These are phyloP conservation scores for Salvelinus namaycush DNA, from an alignment of 2,113 vertebrate species.

Conservation along the genomic window DNA sequence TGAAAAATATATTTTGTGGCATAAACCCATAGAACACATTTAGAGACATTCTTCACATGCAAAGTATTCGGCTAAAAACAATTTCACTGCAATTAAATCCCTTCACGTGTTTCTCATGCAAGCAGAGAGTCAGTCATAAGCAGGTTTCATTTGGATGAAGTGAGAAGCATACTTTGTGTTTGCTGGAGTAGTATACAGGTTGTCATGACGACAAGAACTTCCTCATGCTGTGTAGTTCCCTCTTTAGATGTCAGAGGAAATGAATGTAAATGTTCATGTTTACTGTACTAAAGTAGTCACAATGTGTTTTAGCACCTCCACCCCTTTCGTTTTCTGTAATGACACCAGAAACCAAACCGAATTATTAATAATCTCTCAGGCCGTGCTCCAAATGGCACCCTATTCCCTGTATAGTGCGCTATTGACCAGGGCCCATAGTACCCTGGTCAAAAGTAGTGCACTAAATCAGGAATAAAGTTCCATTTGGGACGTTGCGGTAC, in stretches of 20 bases:
- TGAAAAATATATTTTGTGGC: not conserved
- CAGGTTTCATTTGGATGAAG: not conserved
- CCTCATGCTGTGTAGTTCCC: not conserved
- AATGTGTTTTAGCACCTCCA: not conserved
- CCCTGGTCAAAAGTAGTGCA: too few species aligned
- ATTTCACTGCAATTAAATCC: not conserved
- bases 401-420: too few species aligned
- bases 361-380: not conserved
- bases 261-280: not conserved
- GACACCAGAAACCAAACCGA: not conserved
- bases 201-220: not conserved
- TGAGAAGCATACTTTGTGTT: not conserved
- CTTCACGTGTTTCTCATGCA: not conserved
- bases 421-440: too few species aligned
- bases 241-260: conserved; percentile 1
- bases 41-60: not conserved
- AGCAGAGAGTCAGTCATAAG: not conserved
- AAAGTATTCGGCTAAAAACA: not conserved
- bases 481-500: not conserved
- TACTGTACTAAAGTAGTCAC: not conserved
- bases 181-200: not conserved
- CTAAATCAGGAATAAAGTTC: too few species aligned
- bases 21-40: not conserved
- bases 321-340: not conserved
- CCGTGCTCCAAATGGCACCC: too few species aligned